Percentiles rank a stretch among this genome's conserved stretches.
Conservation (phyloP, 2,888 invertebrate genomes). For the Halocaridina rubra region DNA sequence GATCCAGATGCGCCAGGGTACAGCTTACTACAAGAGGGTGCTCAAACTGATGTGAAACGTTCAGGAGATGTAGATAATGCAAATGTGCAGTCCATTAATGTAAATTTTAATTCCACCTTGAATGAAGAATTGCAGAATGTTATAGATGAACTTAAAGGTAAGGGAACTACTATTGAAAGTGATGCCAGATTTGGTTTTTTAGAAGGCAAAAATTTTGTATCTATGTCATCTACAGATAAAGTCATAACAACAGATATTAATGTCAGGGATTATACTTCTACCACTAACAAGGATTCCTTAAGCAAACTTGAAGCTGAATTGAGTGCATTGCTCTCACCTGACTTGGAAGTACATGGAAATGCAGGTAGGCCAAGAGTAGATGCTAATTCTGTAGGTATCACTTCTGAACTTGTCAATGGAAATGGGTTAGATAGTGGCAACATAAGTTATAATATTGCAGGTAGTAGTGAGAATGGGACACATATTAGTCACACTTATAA, state of each 20-base stretch:
- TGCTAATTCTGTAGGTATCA: no score
- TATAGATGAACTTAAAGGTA: slow-evolving; percentile 42
- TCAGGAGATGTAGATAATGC: not conserved
- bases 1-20: slow-evolving; percentile 38
- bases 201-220: slow-evolving; percentile 22
- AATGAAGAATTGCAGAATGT: slow-evolving; percentile 40
- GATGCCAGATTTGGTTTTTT: slow-evolving; percentile 11
- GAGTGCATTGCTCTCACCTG: slow-evolving; percentile 44
- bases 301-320: slow-evolving; percentile 51
- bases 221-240: slow-evolving; percentile 27
- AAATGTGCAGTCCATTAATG: slow-evolving; percentile 6
- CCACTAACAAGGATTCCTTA: slow-evolving; percentile 26
- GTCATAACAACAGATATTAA: not conserved
- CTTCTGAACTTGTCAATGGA: not conserved
- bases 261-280: not conserved
- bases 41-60: slow-evolving; percentile 1
- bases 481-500: slow-evolving; percentile 15
- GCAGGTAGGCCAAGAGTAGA: slow-evolving; percentile 7
- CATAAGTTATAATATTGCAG: not conserved
- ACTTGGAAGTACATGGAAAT: slow-evolving; percentile 16
- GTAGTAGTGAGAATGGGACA: slow-evolving; percentile 1
- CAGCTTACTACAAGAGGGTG: slow-evolving; percentile 42
- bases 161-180: slow-evolving; percentile 13
- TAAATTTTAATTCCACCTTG: slow-evolving; percentile 24
- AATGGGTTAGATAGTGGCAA: not conserved